phyloP scores from a whole-genome alignment of 1,140 invertebrate species.

The Notospermus geniculatus region DNA sequence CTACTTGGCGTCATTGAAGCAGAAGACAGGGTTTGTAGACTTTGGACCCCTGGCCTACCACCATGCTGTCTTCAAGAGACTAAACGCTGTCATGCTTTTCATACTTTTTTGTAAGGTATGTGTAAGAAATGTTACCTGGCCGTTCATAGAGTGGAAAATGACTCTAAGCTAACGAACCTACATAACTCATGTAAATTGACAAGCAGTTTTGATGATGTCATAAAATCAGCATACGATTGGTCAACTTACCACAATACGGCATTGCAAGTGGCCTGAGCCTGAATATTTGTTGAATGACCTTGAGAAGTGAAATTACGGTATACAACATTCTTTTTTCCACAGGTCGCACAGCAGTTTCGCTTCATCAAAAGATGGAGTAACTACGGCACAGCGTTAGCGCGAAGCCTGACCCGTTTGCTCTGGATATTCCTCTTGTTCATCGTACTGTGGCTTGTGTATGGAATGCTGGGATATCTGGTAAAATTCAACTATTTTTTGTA shows the following conservation, averaged over 20 bases:
- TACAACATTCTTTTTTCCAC: conserved; percentile 15
- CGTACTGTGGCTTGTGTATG: conserved; percentile 33
- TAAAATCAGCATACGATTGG: no score
- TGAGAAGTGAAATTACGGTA: no score
- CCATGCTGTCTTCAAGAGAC: conserved; percentile 32
- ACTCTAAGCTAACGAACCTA: no score
- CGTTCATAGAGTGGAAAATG: no score
- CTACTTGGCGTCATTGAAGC: conserved; percentile 24
- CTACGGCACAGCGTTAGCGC: conserved; percentile 35
- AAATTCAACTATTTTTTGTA: no score
- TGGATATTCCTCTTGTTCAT: conserved; percentile 35
- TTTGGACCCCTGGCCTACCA: conserved; percentile 33
- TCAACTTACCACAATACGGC: no score
- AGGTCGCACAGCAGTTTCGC: conserved; percentile 43
- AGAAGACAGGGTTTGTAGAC: conserved; percentile 31
- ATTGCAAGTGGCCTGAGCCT: no score
- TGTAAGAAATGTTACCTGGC: no score
- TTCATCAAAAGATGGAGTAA: conserved; percentile 37
- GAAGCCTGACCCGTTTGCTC: conserved; percentile 27
- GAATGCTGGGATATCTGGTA: conserved; percentile 42
- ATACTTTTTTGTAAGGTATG: conserved; percentile 36
- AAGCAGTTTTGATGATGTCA: no score
- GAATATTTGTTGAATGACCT: no score
- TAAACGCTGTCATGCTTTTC: conserved; percentile 42
- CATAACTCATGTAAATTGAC: no score